These are phyloP conservation scores for Heterodera carotae DNA, from an alignment of 1,140 invertebrate genomes.

Conservation along the genomic window DNA sequence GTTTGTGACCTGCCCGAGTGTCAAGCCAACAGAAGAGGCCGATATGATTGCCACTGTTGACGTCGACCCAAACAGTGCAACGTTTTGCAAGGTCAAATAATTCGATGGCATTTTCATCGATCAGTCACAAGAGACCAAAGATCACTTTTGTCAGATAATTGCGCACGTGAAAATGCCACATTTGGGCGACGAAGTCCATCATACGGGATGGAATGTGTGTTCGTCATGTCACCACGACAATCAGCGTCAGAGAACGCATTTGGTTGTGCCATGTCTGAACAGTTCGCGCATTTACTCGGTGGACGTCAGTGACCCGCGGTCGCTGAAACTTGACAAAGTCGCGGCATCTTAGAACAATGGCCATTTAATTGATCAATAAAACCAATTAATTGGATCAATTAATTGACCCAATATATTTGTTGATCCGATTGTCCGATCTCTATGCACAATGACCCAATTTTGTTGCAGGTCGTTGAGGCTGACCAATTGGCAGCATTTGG, in stretches of 20 bases:
- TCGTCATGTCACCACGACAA: constrained; percentile 39
- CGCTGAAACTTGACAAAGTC: constrained; percentile 59
- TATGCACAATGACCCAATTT: too few species aligned
- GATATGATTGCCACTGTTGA: constrained; percentile 38
- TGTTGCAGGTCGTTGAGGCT: constrained; percentile 68
- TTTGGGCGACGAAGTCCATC: constrained; percentile 49
- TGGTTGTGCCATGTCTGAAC: constrained; percentile 45
- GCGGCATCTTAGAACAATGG: neutral
- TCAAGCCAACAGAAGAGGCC: constrained; percentile 6
- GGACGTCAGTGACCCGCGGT: constrained; percentile 34
- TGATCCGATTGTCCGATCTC: too few species aligned
- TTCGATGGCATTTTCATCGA: too few species aligned
- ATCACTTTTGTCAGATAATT: constrained; percentile 22
- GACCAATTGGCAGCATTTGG: constrained; percentile 75
- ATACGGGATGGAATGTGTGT: constrained; percentile 51
- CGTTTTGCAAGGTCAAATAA: constrained; percentile 45
- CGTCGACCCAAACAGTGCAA: constrained; percentile 46
- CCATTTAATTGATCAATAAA: too few species aligned
- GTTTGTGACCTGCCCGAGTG: constrained; percentile 46
- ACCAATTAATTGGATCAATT: too few species aligned
- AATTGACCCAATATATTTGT: too few species aligned
- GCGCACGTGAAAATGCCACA: constrained; percentile 41
- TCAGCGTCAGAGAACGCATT: constrained; percentile 17
- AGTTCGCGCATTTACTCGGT: constrained; percentile 47
- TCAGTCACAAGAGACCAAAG: neutral